These are phyloP conservation scores for Dendroctonus valens DNA, from an alignment of 1,140 invertebrate genomes.

Conservation along the genomic window DNA sequence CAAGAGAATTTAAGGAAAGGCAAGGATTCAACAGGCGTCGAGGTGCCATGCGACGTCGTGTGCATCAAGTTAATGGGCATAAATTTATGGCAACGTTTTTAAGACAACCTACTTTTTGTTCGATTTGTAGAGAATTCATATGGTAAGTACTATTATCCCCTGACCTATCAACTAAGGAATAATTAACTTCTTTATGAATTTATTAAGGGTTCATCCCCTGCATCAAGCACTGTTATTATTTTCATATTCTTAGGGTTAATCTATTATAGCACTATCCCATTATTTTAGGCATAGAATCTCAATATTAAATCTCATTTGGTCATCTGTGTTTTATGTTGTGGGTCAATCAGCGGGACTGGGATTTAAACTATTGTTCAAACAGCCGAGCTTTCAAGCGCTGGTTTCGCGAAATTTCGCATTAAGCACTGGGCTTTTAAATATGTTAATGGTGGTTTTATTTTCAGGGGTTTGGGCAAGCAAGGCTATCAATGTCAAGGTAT, in stretches of 20 bases:
- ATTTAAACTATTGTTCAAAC: too few relatives aligned
- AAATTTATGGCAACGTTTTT: constrained; percentile 99
- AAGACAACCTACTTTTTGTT: constrained; percentile 98
- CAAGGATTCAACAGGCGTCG: constrained; percentile 89
- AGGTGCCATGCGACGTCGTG: constrained; percentile 90
- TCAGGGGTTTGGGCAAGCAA: constrained; percentile 97
- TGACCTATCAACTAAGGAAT: not conserved
- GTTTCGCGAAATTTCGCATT: too few relatives aligned
- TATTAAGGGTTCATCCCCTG: too few relatives aligned
- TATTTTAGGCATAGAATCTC: too few relatives aligned
- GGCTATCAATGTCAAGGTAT: constrained; percentile 99
- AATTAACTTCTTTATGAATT: too few relatives aligned
- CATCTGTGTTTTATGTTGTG: too few relatives aligned
- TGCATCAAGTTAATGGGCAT: constrained; percentile 96
- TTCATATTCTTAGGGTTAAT: constrained; percentile 1
- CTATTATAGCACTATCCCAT: not conserved
- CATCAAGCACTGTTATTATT: too few relatives aligned
- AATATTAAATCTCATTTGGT: too few relatives aligned
- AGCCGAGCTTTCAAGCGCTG: too few relatives aligned
- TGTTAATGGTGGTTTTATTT: constrained; percentile 59
- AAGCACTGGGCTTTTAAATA: constrained; percentile 32
- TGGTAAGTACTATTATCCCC: constrained; percentile 64
- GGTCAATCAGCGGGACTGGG: too few relatives aligned
- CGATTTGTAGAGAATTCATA: constrained; percentile 96
- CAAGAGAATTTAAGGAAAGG: constrained; percentile 90